phyloP scores from a whole-genome alignment of 37 sponge, comb jelly and placozoan species.

The Beroe ovata region DNA sequence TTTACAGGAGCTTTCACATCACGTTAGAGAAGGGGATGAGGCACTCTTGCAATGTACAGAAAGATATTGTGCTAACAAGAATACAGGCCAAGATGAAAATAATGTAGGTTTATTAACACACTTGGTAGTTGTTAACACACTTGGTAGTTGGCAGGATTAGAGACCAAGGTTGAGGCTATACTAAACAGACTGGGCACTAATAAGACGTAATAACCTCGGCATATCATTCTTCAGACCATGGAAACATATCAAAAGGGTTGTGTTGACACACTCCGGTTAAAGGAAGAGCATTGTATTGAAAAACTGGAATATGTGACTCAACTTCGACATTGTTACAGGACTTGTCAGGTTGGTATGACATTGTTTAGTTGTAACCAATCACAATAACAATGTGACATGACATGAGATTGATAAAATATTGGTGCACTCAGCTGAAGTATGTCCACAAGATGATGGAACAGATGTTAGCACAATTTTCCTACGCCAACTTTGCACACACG shows the following conservation, averaged over 20 bases:
- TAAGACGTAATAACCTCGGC: no score
- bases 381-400: no score
- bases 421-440: conserved; percentile 44
- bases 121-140: no score
- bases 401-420: no score
- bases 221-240: conserved; percentile 2
- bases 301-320: conserved; percentile 32
- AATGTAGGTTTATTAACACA: conserved; percentile 8
- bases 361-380: no score
- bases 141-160: no score
- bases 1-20: conserved; percentile 16
- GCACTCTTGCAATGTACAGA: not conserved
- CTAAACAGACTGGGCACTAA: no score
- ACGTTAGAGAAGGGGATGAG: not conserved
- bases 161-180: no score
- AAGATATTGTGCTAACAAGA: conserved; percentile 12
- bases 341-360: not conserved
- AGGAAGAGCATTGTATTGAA: not conserved
- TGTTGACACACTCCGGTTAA: conserved; percentile 43
- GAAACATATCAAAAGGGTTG: conserved; percentile 4
- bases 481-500: conserved; percentile 50
- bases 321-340: conserved; percentile 4
- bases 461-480: conserved; percentile 61
- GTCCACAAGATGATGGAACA: conserved; percentile 56
- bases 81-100: conserved; percentile 28